Percentiles rank a stretch among this genome's conserved stretches.
Evolutionary conservation across 2,113 vertebrate genomes (phyloP).

Genomic region (cat (Felis catus)): F.catus_Fca126_mat1.0 CM031420.1:118805001-118805500

Average conservation of each 20-base stretch:
- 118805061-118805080: background rate
- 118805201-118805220: background rate
- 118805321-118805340: background rate
- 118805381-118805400: background rate
- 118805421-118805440: background rate
- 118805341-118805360: background rate
- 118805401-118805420: background rate
- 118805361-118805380: background rate
- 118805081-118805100: conserved; percentile 37
- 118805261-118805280: background rate
- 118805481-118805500: background rate
- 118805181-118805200: background rate
- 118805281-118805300: background rate
- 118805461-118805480: background rate
- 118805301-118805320: background rate
- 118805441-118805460: background rate
- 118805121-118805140: conserved; percentile 12
- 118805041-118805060: background rate
- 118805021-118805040: background rate
- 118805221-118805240: background rate
- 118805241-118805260: background rate
- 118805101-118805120: conserved; percentile 29
- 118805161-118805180: background rate
- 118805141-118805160: conserved; percentile 51
- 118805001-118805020: background rate